Evolutionary conservation across 1,140 invertebrate genomes (phyloP).

Genomic region (Babylonia areolata): DNA sequence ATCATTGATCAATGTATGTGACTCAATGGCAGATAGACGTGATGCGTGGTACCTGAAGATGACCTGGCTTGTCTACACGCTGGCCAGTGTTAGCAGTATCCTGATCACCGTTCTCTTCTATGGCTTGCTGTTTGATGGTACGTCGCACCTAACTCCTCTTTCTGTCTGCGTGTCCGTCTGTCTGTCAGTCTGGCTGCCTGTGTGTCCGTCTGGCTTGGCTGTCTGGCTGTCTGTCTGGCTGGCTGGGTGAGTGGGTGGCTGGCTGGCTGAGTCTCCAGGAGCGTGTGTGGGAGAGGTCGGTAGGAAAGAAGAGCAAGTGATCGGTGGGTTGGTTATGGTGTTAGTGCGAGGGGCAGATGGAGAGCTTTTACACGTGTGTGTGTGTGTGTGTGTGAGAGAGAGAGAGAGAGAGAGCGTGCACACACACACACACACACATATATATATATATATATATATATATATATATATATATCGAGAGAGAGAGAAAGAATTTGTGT

Average conservation of each 20-base stretch:
- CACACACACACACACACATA: too few relatives aligned
- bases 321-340: not conserved
- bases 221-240: not conserved
- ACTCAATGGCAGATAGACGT: not conserved
- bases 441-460: too few relatives aligned
- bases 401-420: too few relatives aligned
- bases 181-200: not conserved
- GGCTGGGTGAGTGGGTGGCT: not conserved
- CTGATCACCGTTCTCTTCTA: conserved; percentile 17
- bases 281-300: conserved; percentile 8
- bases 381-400: not conserved
- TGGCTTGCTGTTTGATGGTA: not conserved
- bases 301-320: too few relatives aligned
- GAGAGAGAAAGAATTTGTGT: too few relatives aligned
- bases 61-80: not conserved
- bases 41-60: conserved; percentile 24
- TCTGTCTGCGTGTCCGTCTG: not conserved
- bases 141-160: not conserved
- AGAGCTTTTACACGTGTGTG: not conserved
- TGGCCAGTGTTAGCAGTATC: not conserved
- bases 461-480: too few relatives aligned
- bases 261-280: not conserved
- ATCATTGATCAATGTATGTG: too few relatives aligned
- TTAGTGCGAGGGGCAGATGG: not conserved
- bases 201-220: not conserved